These are phyloP conservation scores for Dendrolimus kikuchii DNA, from an alignment of 1,140 invertebrate species.

Conservation along the genomic window DNA sequence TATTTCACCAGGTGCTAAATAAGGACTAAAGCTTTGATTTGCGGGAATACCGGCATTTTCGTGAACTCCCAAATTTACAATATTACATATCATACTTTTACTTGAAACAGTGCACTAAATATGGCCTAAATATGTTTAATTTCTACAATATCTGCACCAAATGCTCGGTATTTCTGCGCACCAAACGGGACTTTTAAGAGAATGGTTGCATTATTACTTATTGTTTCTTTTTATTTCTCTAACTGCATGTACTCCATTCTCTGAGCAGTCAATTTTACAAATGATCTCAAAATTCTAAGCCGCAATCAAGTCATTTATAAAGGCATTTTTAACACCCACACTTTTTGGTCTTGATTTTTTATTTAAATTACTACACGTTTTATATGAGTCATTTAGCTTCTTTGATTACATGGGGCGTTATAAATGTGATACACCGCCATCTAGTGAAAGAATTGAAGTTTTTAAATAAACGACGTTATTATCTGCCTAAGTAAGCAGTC, in stretches of 20 bases:
- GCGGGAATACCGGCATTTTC: constrained; percentile 39
- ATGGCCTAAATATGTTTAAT: constrained; percentile 41
- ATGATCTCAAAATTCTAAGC: constrained; percentile 62
- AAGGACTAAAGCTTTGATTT: constrained; percentile 11
- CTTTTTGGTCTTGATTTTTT: constrained; percentile 8
- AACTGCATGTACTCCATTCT: constrained; percentile 7
- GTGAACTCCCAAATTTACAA: constrained; percentile 12
- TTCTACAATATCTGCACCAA: constrained; percentile 19
- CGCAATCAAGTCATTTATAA: constrained; percentile 38
- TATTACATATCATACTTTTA: too few relatives aligned
- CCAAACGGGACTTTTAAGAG: constrained; percentile 8
- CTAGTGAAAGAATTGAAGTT: too few relatives aligned
- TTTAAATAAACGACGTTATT: too few relatives aligned
- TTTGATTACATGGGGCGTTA: too few relatives aligned
- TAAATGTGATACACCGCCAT: too few relatives aligned
- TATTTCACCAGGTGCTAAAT: constrained; percentile 41
- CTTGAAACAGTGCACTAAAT: neutral
- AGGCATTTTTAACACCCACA: constrained; percentile 25
- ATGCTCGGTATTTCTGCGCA: constrained; percentile 32
- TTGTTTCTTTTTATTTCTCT: neutral
- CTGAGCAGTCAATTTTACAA: constrained; percentile 13
- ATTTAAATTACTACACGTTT: neutral
- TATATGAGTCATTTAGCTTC: too few relatives aligned
- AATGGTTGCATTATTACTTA: constrained; percentile 3
- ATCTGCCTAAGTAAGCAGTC: too few relatives aligned